These are phyloP conservation scores for Tanytarsus gracilentus DNA, from an alignment of 2,888 invertebrate genomes.

Conservation along the genomic window DNA sequence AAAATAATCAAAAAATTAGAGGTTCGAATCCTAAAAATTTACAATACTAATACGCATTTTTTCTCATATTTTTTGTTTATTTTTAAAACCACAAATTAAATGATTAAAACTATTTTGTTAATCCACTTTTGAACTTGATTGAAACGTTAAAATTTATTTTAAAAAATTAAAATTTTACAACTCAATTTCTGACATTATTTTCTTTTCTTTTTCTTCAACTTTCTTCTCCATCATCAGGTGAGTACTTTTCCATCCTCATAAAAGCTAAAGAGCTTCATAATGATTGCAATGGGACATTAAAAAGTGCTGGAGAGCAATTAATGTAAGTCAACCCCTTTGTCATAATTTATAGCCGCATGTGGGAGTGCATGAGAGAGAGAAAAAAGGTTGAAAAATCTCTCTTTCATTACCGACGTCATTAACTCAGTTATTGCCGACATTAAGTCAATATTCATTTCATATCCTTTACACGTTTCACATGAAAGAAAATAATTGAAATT, in stretches of 20 bases:
- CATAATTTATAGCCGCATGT: constrained; percentile 10
- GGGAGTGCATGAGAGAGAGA: neutral
- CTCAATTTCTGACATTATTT: too few species aligned
- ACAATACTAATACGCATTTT: neutral
- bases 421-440: too few species aligned
- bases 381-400: too few species aligned
- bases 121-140: too few species aligned
- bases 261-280: neutral
- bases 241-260: neutral
- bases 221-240: neutral
- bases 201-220: too few species aligned
- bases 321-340: constrained; percentile 28
- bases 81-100: neutral
- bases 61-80: neutral
- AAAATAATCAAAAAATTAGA: too few species aligned
- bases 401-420: constrained; percentile 16
- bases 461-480: neutral
- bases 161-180: too few species aligned
- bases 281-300: constrained; percentile 22
- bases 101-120: too few species aligned
- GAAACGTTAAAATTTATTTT: too few species aligned
- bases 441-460: too few species aligned
- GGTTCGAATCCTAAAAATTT: too few species aligned
- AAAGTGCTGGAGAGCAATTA: constrained; percentile 21
- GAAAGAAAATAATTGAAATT: neutral